Percentiles rank a stretch among this genome's conserved stretches.
Conservation (phyloP, 2,113 vertebrate genomes). For the Gallinago media region DNA sequence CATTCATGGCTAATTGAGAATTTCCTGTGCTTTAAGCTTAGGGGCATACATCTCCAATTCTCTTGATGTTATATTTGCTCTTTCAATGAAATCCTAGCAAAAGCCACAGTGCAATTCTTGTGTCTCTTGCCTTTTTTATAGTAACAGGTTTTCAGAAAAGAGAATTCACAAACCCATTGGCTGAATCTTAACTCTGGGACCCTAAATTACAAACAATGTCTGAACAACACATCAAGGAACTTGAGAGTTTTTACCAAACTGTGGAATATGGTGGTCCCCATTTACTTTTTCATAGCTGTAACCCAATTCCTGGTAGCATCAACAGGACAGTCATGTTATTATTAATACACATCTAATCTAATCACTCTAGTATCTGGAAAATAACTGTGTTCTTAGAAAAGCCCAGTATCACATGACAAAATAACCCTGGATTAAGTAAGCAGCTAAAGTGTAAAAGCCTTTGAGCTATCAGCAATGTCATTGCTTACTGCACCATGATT, state of each 20-base stretch:
- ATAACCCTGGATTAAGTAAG: not conserved
- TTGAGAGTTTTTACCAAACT: not conserved
- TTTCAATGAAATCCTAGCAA: not conserved
- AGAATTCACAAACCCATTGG: accelerated
- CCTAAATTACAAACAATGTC: not conserved
- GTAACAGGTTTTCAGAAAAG: not conserved
- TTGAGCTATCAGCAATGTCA: not conserved
- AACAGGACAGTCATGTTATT: not conserved
- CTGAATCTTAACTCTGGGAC: not conserved
- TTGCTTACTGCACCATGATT: not conserved
- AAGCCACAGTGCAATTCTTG: not conserved
- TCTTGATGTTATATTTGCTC: not conserved
- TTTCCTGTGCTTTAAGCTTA: not conserved
- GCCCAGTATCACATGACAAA: not conserved
- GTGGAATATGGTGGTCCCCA: not conserved
- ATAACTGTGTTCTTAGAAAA: not conserved
- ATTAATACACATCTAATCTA: not conserved
- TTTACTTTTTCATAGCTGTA: not conserved
- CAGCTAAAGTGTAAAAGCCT: not conserved
- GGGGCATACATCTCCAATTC: not conserved
- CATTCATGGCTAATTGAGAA: not conserved
- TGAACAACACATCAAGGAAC: not conserved
- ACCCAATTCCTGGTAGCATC: not conserved
- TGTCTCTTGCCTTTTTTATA: not conserved
- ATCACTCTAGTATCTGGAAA: not conserved